A percentile compares a stretch with the other conserved stretches of the same genome.
phyloP scores from a whole-genome alignment of 2,797 vertebrate species.

The Hydrocynus forskahlii region DNA sequence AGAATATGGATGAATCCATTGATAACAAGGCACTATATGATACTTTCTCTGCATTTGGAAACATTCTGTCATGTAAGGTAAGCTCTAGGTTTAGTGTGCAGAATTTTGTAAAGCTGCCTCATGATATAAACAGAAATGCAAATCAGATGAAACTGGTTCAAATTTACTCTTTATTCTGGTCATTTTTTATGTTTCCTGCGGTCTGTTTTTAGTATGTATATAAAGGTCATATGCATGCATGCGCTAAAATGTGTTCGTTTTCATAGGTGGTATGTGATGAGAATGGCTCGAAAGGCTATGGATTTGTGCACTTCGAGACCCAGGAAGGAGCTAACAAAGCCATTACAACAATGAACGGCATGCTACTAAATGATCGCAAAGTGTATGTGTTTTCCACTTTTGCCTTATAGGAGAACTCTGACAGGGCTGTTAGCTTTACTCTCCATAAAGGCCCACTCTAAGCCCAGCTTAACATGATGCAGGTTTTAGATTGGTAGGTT shows the following conservation, averaged over 20 bases:
- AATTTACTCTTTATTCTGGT: too few relatives aligned
- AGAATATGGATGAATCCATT: conserved; percentile 97
- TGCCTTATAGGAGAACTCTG: neutral
- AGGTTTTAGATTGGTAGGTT: neutral
- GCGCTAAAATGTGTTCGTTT: neutral
- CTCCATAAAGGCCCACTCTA: neutral
- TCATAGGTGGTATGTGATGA: conserved; percentile 92
- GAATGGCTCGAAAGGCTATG: conserved; percentile 93
- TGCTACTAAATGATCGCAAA: conserved; percentile 96
- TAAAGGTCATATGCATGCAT: neutral
- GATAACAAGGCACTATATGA: conserved; percentile 98
- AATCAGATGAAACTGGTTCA: too few relatives aligned
- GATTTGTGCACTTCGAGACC: conserved; percentile 98
- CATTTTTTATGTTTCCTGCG: neutral
- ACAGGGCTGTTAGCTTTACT: neutral
- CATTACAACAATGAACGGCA: conserved; percentile 96
- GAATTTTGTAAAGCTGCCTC: neutral
- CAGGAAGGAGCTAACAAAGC: conserved; percentile 90
- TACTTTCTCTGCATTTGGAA: conserved; percentile 96
- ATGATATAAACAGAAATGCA: too few relatives aligned
- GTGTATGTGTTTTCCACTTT: conserved; percentile 82
- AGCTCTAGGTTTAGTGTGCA: neutral
- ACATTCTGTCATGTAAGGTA: conserved; percentile 98
- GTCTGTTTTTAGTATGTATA: neutral
- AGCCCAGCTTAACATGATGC: neutral